Evolutionary conservation across 2,797 vertebrate species (phyloP).

Genomic region (Pseudopleuronectes americanus): DNA sequence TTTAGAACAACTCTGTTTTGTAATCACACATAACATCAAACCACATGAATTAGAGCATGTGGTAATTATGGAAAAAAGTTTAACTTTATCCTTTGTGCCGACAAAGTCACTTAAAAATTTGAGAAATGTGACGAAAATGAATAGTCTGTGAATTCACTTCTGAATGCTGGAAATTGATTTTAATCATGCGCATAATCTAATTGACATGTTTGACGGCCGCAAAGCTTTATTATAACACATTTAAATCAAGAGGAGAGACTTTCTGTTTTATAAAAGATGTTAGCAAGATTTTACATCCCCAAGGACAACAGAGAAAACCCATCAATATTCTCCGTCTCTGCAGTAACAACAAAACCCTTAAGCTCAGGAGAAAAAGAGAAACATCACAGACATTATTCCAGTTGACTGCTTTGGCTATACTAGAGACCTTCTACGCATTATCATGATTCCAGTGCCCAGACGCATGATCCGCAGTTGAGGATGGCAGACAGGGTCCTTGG

Average conservation of each 20-base stretch:
- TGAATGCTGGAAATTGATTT: background rate
- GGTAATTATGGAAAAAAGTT: background rate
- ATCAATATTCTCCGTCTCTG: background rate
- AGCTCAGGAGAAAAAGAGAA: slow-evolving; percentile 9
- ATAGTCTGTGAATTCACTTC: background rate
- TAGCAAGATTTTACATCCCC: slow-evolving; percentile 13
- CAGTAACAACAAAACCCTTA: too few species aligned
- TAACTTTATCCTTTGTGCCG: background rate
- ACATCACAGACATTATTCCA: slow-evolving; percentile 33
- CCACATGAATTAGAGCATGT: background rate
- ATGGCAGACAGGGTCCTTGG: slow-evolving; percentile 13
- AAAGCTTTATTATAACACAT: background rate
- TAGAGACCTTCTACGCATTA: slow-evolving; percentile 55
- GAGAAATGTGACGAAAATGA: background rate
- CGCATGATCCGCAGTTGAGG: background rate
- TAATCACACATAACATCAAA: background rate
- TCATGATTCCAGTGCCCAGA: slow-evolving; percentile 49
- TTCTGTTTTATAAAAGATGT: background rate
- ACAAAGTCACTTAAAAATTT: slow-evolving; percentile 23
- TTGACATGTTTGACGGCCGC: slow-evolving; percentile 1
- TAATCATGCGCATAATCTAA: background rate
- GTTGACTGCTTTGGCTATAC: slow-evolving; percentile 31
- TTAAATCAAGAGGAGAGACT: background rate
- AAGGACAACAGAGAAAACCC: background rate
- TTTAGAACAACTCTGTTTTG: slow-evolving; percentile 1